phyloP scores from a whole-genome alignment of 2,888 invertebrate species.

The Hydriomena furcata region DNA sequence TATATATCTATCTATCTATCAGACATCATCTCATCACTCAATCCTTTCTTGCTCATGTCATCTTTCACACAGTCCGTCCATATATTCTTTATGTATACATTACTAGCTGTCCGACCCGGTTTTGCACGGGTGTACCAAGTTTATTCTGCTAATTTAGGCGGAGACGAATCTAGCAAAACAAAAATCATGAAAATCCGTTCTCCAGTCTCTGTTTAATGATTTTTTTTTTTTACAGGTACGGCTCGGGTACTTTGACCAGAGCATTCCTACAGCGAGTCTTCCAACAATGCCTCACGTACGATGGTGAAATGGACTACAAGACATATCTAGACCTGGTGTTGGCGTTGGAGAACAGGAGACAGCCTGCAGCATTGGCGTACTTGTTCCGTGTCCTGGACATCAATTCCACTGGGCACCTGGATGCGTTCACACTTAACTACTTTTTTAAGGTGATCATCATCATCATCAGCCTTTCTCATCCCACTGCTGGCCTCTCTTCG shows the following conservation, averaged over 20 bases:
- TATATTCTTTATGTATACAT: too few relatives aligned
- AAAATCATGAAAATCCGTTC: too few relatives aligned
- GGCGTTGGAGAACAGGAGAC: conserved; percentile 95
- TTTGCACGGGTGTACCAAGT: too few relatives aligned
- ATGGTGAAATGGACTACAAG: conserved; percentile 98
- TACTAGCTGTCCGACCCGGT: too few relatives aligned
- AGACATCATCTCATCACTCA: too few relatives aligned
- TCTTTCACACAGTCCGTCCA: too few relatives aligned
- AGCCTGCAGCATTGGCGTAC: conserved; percentile 95
- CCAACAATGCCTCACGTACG: conserved; percentile 97
- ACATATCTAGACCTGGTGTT: conserved; percentile 97
- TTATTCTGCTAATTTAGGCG: too few relatives aligned
- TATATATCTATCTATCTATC: too few relatives aligned
- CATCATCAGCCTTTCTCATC: too few relatives aligned
- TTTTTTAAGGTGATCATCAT: conserved; percentile 87
- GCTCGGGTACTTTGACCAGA: conserved; percentile 94
- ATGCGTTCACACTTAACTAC: conserved; percentile 95
- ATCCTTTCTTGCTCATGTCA: too few relatives aligned
- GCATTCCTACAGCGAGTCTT: conserved; percentile 97
- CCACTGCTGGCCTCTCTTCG: too few relatives aligned
- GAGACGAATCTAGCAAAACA: too few relatives aligned
- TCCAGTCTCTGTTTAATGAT: conserved; percentile 2
- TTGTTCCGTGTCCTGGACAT: conserved; percentile 96
- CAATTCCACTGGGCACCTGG: conserved; percentile 93
- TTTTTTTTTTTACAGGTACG: conserved; percentile 84